Percentiles rank a stretch among this genome's conserved stretches.
phyloP scores from a whole-genome alignment of 2,797 vertebrate species.

The Cossypha polioptera region DNA sequence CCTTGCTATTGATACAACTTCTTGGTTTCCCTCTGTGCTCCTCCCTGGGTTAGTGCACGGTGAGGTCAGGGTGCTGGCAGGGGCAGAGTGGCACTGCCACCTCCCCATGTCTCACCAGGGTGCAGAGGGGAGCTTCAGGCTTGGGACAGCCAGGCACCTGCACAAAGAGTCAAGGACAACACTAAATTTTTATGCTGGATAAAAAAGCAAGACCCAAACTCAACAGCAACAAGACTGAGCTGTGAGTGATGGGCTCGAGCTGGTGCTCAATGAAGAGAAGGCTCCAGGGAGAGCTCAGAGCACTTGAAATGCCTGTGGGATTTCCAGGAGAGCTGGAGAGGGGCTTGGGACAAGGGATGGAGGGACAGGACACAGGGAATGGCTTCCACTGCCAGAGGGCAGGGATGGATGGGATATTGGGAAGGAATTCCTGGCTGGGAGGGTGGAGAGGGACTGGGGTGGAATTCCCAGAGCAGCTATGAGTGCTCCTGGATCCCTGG shows the following conservation, averaged over 20 bases:
- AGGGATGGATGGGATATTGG: accelerated
- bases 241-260: background rate
- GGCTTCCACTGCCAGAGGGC: background rate
- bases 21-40: accelerated
- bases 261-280: background rate
- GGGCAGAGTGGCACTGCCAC: background rate
- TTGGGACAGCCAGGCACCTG: background rate
- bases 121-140: background rate
- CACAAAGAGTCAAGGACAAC: accelerated
- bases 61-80: accelerated
- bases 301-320: background rate
- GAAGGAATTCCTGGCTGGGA: background rate
- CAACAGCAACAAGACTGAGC: accelerated
- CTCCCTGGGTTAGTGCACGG: accelerated
- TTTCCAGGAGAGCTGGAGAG: background rate
- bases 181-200: accelerated
- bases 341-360: background rate
- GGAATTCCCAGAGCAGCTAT: background rate
- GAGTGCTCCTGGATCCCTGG: background rate
- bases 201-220: background rate
- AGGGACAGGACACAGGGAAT: background rate
- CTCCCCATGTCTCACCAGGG: accelerated
- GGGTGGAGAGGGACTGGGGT: no score
- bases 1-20: background rate
- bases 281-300: background rate